Evolutionary conservation across 2,888 invertebrate species (phyloP).

Genomic region (Clostera curtula): DNA sequence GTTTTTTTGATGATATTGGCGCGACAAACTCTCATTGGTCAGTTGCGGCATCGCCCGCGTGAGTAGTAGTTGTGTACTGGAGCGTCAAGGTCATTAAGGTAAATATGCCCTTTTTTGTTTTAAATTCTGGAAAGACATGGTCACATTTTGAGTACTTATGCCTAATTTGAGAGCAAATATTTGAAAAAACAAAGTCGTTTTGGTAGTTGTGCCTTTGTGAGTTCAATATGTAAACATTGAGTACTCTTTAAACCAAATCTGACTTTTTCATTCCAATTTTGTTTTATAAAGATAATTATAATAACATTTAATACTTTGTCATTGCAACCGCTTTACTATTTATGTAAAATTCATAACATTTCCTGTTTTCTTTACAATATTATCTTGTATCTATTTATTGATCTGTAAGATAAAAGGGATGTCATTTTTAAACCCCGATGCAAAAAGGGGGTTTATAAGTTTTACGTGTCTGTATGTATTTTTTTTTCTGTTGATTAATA

Average conservation of each 20-base stretch:
- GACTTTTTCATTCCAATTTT: conserved; percentile 11
- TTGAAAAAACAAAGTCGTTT: conserved; percentile 9
- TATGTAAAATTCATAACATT: conserved; percentile 7
- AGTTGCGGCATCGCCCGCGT: conserved; percentile 8
- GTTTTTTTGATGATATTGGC: conserved; percentile 4
- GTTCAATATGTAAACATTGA: conserved; percentile 5
- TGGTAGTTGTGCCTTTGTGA: conserved; percentile 9
- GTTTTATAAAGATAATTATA: no score
- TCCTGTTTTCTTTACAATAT: conserved; percentile 5
- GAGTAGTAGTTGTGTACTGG: conserved; percentile 5
- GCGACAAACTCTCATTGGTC: conserved; percentile 16
- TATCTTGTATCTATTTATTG: conserved; percentile 4
- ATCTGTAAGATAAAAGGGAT: conserved; percentile 4
- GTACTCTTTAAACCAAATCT: conserved; percentile 7
- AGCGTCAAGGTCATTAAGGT: conserved; percentile 9
- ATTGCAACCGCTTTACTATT: conserved; percentile 6
- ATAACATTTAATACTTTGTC: no score
- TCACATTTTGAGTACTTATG: conserved; percentile 5
- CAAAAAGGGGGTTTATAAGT: no score
- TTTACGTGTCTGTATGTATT: conserved; percentile 6
- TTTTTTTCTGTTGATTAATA: conserved; percentile 6
- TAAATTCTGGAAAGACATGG: conserved; percentile 6
- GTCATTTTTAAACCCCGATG: no score
- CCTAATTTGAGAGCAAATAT: conserved; percentile 4
- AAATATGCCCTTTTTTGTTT: conserved; percentile 10